Conservation (phyloP, 2,888 invertebrate species). For the Rhagophthalmus giganteus region DNA sequence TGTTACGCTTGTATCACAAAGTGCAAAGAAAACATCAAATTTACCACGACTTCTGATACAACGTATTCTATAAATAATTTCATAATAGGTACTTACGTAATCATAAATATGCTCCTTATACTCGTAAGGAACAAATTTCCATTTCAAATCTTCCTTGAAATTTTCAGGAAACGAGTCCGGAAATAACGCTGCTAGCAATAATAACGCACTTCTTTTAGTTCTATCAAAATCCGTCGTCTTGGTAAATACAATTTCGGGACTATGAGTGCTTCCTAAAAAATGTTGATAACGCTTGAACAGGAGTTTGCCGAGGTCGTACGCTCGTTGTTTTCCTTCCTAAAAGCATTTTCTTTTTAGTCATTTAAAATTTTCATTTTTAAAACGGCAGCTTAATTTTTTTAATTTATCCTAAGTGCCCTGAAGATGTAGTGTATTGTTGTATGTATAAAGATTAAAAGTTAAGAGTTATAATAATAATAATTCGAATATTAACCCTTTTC, state of each 20-base stretch:
- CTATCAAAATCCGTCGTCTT: constrained; percentile 71
- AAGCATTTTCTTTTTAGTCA: constrained; percentile 23
- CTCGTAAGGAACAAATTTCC: constrained; percentile 64
- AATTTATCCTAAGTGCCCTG: no score
- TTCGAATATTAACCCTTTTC: no score
- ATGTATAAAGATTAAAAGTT: no score
- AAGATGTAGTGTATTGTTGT: no score
- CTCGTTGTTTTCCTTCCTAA: constrained; percentile 54
- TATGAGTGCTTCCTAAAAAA: constrained; percentile 54
- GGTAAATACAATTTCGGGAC: constrained; percentile 54
- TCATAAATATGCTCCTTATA: constrained; percentile 43
- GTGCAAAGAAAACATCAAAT: not conserved
- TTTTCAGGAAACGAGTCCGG: constrained; percentile 59
- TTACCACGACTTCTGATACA: no score
- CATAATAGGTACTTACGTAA: constrained; percentile 45
- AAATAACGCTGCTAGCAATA: constrained; percentile 70
- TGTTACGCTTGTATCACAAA: no score
- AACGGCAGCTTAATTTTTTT: no score
- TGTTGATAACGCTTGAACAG: constrained; percentile 52
- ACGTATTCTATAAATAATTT: no score
- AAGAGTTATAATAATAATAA: no score
- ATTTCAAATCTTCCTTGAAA: constrained; percentile 57
- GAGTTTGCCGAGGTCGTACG: constrained; percentile 52
- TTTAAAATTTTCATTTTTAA: no score
- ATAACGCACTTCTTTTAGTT: constrained; percentile 73